A percentile compares a stretch with the other conserved stretches of the same genome.
Evolutionary conservation across 2,113 vertebrate species (phyloP).

Genomic region (Calonectris borealis): DNA sequence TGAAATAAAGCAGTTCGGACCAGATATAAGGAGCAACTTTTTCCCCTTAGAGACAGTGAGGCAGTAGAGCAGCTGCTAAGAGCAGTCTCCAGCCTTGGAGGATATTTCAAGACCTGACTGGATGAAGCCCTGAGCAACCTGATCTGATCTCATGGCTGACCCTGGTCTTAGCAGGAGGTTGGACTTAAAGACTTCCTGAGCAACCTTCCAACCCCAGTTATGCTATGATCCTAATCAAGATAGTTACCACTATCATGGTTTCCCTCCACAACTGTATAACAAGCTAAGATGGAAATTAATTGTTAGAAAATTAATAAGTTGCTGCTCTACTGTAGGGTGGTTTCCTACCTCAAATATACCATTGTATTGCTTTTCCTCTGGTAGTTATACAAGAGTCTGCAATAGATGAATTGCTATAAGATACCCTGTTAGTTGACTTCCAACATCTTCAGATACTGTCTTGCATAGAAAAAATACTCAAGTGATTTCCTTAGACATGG

Average conservation of each 20-base stretch:
- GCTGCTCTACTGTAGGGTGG: background rate
- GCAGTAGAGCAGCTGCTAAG: background rate
- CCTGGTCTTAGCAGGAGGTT: background rate
- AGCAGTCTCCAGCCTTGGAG: background rate
- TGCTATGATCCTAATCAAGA: too few relatives aligned
- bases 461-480: background rate
- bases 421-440: background rate
- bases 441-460: background rate
- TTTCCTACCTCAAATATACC: background rate
- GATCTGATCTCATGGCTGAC: background rate
- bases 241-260: background rate
- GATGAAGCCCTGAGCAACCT: background rate
- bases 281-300: background rate
- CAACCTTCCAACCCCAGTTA: background rate
- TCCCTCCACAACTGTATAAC: fast-evolving
- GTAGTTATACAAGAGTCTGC: background rate
- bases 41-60: background rate
- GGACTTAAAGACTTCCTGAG: background rate
- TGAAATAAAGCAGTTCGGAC: background rate
- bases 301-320: background rate
- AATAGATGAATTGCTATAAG: background rate
- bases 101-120: background rate
- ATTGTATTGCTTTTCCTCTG: background rate
- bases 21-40: background rate
- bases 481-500: background rate